phyloP scores from a whole-genome alignment of 2,888 invertebrate species.

The Torymus aiolomorphi region DNA sequence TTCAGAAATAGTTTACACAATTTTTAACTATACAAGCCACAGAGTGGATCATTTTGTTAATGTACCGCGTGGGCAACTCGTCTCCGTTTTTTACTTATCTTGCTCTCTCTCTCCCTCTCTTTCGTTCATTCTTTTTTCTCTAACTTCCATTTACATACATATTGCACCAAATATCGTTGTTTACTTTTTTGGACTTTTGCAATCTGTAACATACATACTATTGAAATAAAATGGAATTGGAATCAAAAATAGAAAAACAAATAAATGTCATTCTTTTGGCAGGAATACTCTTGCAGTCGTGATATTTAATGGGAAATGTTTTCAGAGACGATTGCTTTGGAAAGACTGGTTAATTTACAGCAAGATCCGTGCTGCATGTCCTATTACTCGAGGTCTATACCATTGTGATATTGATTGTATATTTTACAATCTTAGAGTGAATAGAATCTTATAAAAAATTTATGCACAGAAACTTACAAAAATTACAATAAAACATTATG shows the following conservation, averaged over 20 bases:
- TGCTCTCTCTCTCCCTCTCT: no score
- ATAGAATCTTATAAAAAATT: conserved; percentile 5
- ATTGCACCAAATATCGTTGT: conserved; percentile 54
- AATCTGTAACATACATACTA: conserved; percentile 17
- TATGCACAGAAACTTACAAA: background rate
- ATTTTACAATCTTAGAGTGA: conserved; percentile 36
- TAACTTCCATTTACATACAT: conserved; percentile 7
- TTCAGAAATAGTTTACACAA: conserved; percentile 59
- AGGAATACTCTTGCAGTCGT: conserved; percentile 27
- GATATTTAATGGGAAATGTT: conserved; percentile 11
- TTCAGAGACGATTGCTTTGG: conserved; percentile 41
- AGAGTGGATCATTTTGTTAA: conserved; percentile 29
- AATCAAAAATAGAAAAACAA: conserved; percentile 39
- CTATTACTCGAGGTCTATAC: conserved; percentile 27
- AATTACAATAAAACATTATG: conserved; percentile 27
- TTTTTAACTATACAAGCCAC: conserved; percentile 54
- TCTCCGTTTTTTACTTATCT: conserved; percentile 41
- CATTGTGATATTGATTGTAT: conserved; percentile 30
- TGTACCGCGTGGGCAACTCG: conserved; percentile 34
- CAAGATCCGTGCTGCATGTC: conserved; percentile 38
- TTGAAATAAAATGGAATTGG: background rate
- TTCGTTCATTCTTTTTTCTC: no score
- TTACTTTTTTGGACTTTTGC: conserved; percentile 40
- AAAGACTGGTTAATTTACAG: conserved; percentile 48
- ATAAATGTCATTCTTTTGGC: conserved; percentile 32